Evolutionary conservation across 2,113 vertebrate genomes (phyloP).

Genomic region (Dromiciops gliroides): DNA sequence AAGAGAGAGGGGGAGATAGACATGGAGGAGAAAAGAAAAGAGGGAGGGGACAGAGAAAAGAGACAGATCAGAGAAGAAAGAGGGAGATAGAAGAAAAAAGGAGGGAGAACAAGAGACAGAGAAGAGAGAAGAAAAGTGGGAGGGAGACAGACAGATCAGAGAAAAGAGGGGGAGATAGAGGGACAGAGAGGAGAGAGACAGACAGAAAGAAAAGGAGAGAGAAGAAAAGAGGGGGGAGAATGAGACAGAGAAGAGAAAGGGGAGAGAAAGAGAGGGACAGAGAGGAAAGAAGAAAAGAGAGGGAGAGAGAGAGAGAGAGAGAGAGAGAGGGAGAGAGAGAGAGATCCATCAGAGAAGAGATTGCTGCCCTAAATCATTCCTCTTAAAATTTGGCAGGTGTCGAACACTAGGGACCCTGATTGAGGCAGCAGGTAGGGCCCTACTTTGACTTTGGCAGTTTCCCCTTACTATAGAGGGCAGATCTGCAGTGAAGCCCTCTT

Average conservation of each 20-base stretch:
- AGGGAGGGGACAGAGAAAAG: background rate
- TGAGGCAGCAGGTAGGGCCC: background rate
- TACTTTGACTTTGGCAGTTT: background rate
- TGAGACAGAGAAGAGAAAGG: background rate
- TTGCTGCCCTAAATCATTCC: background rate
- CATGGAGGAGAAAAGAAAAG: background rate
- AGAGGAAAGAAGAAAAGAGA: no score
- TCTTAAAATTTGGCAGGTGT: background rate
- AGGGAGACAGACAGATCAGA: no score
- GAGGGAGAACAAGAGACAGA: no score
- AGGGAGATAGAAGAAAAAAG: no score
- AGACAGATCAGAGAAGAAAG: no score
- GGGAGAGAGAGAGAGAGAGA: no score
- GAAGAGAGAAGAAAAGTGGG: no score
- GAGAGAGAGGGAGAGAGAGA: no score
- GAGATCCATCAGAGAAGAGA: no score
- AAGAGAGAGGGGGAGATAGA: background rate
- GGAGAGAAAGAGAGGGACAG: background rate
- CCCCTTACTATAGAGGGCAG: background rate
- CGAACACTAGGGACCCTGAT: background rate
- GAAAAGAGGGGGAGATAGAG: background rate
- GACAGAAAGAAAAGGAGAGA: background rate
- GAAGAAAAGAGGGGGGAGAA: background rate
- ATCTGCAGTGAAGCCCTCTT: background rate
- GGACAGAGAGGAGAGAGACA: background rate